Evolutionary conservation across 1,140 invertebrate genomes (phyloP), one percentile per base, ranked within the genome.

Genomic region (Halyomorpha halys): DNA sequence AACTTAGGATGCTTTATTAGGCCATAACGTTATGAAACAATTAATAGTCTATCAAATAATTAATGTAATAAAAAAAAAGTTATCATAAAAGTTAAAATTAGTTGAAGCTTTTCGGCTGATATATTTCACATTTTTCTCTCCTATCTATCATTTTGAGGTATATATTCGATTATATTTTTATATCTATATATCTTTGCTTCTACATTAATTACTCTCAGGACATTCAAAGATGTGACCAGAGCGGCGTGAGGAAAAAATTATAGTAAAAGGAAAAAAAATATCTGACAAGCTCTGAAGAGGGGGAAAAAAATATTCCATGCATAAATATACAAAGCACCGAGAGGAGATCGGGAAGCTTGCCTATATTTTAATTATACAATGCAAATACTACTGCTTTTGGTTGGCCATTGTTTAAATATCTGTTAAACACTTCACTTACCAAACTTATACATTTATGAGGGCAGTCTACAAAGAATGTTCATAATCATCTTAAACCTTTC

Each of bases 331-430:
- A 49, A 54, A 21, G n/a, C 11, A 30, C 3, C n/a, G 1, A n/a
- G 19, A 15, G 19, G 16, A 23, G 16, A 59, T n/a, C 15, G 30
- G 23, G 25, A 19, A 2, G 25, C n/a, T n/a, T 47, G 34, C 34
- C 47, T 53, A 45, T 64, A 45, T 59, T 59, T 63, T 64, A 56
- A 64, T 64, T 64, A 64, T 64, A 64, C 63, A 21, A 64, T 64
- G 63, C 63, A 64, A 64, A 64, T 64, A 59, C 30, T 14, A 14
- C 21, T 27, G 30, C 21, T n/a, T 27, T 34, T 21, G 47, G 14
- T 14, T 8, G 47, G 5, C n/a, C n/a, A 49, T 49, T 49, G 47
- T 49, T 49, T 59, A 59, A 59, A 59, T 59, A 27, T 34, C 30
- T 34, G n/a, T 59, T 59, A 34, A 19, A 34, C n/a, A 59, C 30